Conservation (phyloP, 2,888 invertebrate species). For the Ryuthela nishihirai region DNA sequence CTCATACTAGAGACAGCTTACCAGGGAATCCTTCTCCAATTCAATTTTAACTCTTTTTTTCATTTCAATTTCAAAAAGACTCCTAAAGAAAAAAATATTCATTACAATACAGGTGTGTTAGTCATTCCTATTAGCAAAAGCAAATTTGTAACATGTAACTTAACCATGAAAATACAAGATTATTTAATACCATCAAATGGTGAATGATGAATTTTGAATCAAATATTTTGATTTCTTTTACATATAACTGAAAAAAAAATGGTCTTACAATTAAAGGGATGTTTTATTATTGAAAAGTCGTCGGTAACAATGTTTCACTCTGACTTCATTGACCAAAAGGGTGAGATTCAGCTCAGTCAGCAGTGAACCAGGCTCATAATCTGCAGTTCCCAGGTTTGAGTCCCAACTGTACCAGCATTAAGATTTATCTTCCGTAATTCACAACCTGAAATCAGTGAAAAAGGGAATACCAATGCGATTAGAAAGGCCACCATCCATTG, state of each 20-base stretch:
- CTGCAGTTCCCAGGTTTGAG: too few relatives aligned
- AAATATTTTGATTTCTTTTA: not conserved
- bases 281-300: too few relatives aligned
- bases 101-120: not conserved
- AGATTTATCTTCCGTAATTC: too few relatives aligned
- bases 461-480: too few relatives aligned
- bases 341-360: too few relatives aligned
- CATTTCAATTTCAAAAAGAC: slow-evolving; percentile 74
- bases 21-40: slow-evolving; percentile 68
- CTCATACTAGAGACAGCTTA: too few relatives aligned
- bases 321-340: too few relatives aligned
- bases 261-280: not conserved
- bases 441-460: too few relatives aligned
- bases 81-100: slow-evolving; percentile 57
- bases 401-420: too few relatives aligned
- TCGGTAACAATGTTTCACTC: too few relatives aligned
- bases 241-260: not conserved
- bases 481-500: too few relatives aligned
- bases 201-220: not conserved
- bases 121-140: not conserved
- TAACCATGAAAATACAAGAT: not conserved
- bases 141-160: not conserved
- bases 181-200: not conserved
- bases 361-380: too few relatives aligned
- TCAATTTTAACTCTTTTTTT: slow-evolving; percentile 65